Evolutionary conservation across 2,113 vertebrate genomes (phyloP).

Genomic region (Chloropsis cyanopogon): DNA sequence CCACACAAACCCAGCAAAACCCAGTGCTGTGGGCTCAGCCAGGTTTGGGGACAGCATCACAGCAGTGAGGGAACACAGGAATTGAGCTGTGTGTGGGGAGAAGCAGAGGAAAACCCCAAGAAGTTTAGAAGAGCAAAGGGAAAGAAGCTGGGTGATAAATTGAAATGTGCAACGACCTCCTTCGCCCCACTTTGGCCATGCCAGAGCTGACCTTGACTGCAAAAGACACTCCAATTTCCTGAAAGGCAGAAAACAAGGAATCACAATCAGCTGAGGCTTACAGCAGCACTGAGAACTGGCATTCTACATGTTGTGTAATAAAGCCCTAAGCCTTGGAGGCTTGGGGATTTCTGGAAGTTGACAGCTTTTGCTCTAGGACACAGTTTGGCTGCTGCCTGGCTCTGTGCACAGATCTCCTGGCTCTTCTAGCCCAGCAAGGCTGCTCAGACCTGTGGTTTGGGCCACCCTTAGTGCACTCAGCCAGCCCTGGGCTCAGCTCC

Average conservation of each 20-base stretch:
- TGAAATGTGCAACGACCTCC: not conserved
- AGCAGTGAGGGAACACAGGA: not conserved
- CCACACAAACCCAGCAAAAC: not conserved
- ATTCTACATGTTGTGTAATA: not conserved
- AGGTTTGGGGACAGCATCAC: accelerated
- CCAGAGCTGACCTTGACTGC: not conserved
- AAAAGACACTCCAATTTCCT: not conserved
- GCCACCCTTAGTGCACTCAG: accelerated
- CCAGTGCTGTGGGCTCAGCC: accelerated
- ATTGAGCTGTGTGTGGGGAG: not conserved
- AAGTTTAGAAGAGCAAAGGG: not conserved
- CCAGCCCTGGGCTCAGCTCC: not conserved
- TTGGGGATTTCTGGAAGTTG: not conserved
- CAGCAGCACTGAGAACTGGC: not conserved
- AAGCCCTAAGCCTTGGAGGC: not conserved
- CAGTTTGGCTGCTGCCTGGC: not conserved
- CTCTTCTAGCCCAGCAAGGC: not conserved
- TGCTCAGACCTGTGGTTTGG: not conserved
- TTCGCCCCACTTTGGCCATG: accelerated
- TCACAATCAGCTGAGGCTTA: not conserved
- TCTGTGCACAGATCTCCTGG: not conserved
- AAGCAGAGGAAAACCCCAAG: not conserved
- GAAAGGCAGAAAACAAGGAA: not conserved
- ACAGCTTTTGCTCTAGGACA: not conserved
- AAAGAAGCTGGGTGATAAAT: not conserved